A percentile compares a stretch with the other conserved stretches of the same genome.
phyloP scores from a whole-genome alignment of 2,797 vertebrate species.

The Phaenicophaeus curvirostris region DNA sequence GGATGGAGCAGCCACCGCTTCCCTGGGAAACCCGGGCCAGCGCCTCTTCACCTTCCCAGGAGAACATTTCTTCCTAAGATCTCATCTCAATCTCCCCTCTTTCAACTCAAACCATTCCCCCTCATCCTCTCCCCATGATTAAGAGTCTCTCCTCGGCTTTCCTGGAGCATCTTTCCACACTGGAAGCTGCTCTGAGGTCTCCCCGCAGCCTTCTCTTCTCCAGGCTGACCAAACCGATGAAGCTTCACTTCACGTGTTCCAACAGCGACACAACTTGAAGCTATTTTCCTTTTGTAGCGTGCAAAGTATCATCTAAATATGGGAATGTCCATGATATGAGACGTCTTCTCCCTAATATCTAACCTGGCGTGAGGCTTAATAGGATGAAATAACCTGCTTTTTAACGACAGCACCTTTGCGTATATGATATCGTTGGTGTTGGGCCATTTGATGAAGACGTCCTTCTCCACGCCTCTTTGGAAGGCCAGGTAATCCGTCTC shows the following conservation, averaged over 20 bases:
- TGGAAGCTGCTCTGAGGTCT: too few relatives aligned
- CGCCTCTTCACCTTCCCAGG: too few relatives aligned
- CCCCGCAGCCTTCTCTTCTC: too few relatives aligned
- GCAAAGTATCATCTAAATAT: too few relatives aligned
- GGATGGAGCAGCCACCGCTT: too few relatives aligned
- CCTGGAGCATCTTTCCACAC: too few relatives aligned
- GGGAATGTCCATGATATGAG: rapidly evolving
- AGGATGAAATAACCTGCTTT: neutral
- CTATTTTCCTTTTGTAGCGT: rapidly evolving
- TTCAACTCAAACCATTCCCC: too few relatives aligned
- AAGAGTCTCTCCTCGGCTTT: too few relatives aligned
- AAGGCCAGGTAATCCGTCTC: slow-evolving; percentile 72
- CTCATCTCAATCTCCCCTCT: too few relatives aligned
- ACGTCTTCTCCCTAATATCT: neutral
- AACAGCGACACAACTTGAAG: rapidly evolving
- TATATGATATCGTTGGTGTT: neutral
- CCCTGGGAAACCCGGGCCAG: too few relatives aligned
- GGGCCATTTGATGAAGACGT: slow-evolving; percentile 24
- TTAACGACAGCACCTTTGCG: neutral
- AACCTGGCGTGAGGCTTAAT: neutral
- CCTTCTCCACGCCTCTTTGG: neutral
- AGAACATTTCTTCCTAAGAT: too few relatives aligned
- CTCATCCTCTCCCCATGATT: too few relatives aligned
- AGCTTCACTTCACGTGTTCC: neutral
- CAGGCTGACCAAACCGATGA: neutral